Conservation (phyloP, 2,888 invertebrate genomes). For the Papilio gigon region DNA sequence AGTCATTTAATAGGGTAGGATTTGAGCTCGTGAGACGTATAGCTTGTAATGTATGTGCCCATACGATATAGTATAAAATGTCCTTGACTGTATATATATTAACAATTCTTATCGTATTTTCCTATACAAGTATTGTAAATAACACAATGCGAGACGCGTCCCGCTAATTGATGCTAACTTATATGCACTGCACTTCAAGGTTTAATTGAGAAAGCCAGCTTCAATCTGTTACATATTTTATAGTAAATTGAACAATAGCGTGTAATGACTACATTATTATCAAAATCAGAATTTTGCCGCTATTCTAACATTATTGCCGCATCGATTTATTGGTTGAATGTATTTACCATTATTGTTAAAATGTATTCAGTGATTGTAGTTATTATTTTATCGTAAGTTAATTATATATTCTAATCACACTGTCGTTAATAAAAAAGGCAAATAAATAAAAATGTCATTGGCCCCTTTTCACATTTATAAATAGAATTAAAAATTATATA, state of each 20-base stretch:
- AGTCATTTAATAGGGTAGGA: no score
- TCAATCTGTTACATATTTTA: neutral
- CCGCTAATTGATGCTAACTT: conserved; percentile 17
- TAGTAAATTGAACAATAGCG: conserved; percentile 11
- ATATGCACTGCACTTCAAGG: conserved; percentile 23
- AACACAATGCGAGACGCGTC: no score
- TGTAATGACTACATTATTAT: conserved; percentile 11
- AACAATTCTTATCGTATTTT: neutral
- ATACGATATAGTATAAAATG: no score
- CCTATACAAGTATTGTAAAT: neutral
- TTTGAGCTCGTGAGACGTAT: no score
- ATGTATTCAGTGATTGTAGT: neutral
- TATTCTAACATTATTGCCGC: neutral
- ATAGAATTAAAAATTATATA: no score
- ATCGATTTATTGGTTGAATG: no score
- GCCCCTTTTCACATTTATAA: no score
- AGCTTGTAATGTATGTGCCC: no score
- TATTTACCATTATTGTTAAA: neutral
- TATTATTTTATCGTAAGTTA: conserved; percentile 2
- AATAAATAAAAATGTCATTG: no score
- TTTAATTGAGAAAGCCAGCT: neutral
- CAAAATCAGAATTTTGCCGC: neutral
- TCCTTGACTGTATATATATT: no score
- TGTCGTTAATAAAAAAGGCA: neutral
- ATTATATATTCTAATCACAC: neutral